Evolutionary conservation across 2,888 invertebrate genomes (phyloP), one percentile per base, ranked within the genome.

Genomic region (Oscheius sp.): DNA sequence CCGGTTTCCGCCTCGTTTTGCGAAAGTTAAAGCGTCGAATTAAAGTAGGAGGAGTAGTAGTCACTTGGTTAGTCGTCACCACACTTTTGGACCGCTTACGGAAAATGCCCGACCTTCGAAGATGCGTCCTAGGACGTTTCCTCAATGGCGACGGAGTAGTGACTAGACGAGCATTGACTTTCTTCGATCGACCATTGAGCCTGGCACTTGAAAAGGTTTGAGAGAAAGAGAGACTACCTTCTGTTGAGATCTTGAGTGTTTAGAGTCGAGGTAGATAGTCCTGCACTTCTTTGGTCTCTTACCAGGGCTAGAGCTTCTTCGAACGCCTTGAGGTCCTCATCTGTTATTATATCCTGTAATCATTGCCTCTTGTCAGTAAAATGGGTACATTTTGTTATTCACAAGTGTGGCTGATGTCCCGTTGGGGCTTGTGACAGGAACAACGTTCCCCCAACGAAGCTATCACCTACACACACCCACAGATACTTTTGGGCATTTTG

Each of bases 311-410:
- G 21, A 37, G 68, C 68, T 55, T 53, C 68, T 68, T 68, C 68
- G 29, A 68, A 68, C 7, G 68, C 68, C 37, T 55, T 53, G 35
- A 68, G 55, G 29, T 68, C 68, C n/a, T 68, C 68, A 5, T 68
- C 68, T 21, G 68, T 68, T 53, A 68, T 55, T 21, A 68, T 53
- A 21, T 68, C 68, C 68, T 68, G 33, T 4, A 65, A 50, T 29
- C 4, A 9, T 37, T 21, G 0, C 21, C 0, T 21, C 21, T 21
- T 21, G 21, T 21, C 21, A 21, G 21, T 21, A 21, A 21, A 21
- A 21, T 21, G 21, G 21, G 21, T 21, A 21, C 21, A 21, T 21
- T 21, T 21, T 21, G 21, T 21, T 21, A 21, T 21, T 21, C 21
- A 21, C 21, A 21, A 21, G 21, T 21, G 21, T 21, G 21, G 21